Percentiles rank a stretch among this genome's conserved stretches.
Evolutionary conservation across 1,140 invertebrate species (phyloP).

Genomic region (Nasonia giraulti): DNA sequence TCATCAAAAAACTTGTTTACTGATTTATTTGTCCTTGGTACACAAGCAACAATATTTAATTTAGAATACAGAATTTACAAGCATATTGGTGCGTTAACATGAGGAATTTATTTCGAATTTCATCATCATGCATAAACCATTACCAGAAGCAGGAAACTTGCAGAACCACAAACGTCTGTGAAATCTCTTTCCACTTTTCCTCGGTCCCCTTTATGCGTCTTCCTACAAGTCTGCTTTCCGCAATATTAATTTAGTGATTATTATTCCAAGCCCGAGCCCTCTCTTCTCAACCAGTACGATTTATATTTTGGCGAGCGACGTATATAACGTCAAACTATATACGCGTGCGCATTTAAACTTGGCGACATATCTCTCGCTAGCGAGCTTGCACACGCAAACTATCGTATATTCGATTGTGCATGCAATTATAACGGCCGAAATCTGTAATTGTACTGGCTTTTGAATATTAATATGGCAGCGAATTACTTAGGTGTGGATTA

Average conservation of each 20-base stretch:
- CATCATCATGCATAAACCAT: too few species aligned
- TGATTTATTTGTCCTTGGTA: too few species aligned
- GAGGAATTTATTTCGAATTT: too few species aligned
- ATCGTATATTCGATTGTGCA: neutral
- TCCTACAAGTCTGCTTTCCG: neutral
- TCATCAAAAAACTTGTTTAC: too few species aligned
- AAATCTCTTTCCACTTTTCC: neutral
- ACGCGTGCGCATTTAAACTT: conserved; percentile 6
- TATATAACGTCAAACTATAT: neutral
- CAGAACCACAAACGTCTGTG: neutral
- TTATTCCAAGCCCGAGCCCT: neutral
- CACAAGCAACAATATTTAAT: too few species aligned
- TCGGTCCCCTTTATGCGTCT: neutral
- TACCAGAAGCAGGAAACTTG: too few species aligned
- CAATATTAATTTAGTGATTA: conserved; percentile 31
- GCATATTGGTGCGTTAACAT: too few species aligned
- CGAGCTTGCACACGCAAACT: neutral
- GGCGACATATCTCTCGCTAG: neutral
- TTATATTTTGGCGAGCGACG: conserved; percentile 21
- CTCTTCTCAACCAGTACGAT: neutral
- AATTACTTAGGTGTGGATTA: too few species aligned
- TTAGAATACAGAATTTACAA: too few species aligned
- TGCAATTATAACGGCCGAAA: neutral
- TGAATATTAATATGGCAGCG: too few species aligned
- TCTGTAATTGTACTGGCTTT: neutral